A percentile compares a stretch with the other conserved stretches of the same genome.
Conservation (phyloP, 2,888 invertebrate species). For the Lycia hirtaria region DNA sequence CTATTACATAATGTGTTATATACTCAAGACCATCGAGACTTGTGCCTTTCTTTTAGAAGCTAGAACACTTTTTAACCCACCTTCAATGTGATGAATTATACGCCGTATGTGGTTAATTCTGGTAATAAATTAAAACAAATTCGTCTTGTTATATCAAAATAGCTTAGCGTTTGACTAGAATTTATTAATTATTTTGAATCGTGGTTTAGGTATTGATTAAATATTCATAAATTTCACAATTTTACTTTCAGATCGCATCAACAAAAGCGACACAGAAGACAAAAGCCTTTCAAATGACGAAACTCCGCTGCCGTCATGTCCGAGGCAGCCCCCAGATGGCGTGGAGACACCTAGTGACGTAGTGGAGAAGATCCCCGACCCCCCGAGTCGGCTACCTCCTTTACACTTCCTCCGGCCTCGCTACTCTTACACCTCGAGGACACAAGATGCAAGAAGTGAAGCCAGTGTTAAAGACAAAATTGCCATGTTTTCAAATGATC, state of each 20-base stretch:
- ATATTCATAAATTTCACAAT: conserved; percentile 37
- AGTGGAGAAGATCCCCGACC: conserved; percentile 83
- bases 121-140: no score
- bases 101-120: background rate
- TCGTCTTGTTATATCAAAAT: no score
- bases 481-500: conserved; percentile 91
- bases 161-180: conserved; percentile 50
- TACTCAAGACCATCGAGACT: conserved; percentile 12
- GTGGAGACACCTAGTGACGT: conserved; percentile 91
- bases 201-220: no score
- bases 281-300: conserved; percentile 81
- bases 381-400: conserved; percentile 70
- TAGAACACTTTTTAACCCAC: background rate
- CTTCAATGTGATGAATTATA: background rate
- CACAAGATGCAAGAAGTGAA: conserved; percentile 92
- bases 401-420: conserved; percentile 62
- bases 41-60: conserved; percentile 12
- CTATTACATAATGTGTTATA: conserved; percentile 17
- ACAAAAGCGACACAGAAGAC: conserved; percentile 78
- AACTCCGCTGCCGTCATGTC: conserved; percentile 84
- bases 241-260: conserved; percentile 73
- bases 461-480: conserved; percentile 94
- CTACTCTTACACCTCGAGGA: conserved; percentile 81
- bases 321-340: conserved; percentile 92
- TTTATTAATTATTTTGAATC: no score